Conservation (phyloP, 92 coral and sea anemone species). For the Muricea muricata region DNA sequence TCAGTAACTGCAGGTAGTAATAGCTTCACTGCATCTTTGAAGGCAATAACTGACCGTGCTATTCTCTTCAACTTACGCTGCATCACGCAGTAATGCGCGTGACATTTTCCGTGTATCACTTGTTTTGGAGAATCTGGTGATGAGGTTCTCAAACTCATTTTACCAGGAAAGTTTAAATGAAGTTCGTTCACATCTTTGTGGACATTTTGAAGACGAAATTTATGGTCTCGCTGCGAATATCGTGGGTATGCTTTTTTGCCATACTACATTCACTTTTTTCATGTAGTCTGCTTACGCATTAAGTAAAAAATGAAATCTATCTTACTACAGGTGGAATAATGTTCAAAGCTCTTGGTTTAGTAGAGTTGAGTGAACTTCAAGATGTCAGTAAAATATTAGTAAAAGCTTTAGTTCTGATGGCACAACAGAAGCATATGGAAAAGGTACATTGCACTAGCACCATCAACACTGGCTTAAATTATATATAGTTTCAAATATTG, state of each 20-base stretch:
- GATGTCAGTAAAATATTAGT: constrained; percentile 63
- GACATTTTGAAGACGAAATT: constrained; percentile 34
- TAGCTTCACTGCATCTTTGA: too few species aligned
- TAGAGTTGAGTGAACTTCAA: constrained; percentile 54
- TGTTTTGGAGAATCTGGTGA: too few species aligned
- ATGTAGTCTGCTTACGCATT: too few species aligned
- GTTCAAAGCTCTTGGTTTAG: constrained; percentile 72
- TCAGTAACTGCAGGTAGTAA: too few species aligned
- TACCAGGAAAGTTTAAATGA: constrained; percentile 18
- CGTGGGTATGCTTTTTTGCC: constrained; percentile 25
- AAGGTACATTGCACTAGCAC: too few species aligned
- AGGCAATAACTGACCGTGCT: too few species aligned
- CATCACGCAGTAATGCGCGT: too few species aligned
- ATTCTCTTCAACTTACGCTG: too few species aligned
- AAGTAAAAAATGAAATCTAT: too few species aligned
- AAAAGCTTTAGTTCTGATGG: constrained; percentile 62
- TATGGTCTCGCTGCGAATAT: constrained; percentile 29
- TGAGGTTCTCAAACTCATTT: not conserved
- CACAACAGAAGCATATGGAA: constrained; percentile 12
- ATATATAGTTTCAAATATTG: not conserved
- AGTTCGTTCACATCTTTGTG: constrained; percentile 1
- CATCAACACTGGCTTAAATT: too few species aligned
- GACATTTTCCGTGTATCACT: too few species aligned
- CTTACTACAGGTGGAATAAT: constrained; percentile 74
- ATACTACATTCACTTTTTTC: too few species aligned